Percentiles rank a stretch among this genome's conserved stretches.
Conservation (phyloP, 2,888 invertebrate genomes). For the Nemotelus nigrinus region DNA sequence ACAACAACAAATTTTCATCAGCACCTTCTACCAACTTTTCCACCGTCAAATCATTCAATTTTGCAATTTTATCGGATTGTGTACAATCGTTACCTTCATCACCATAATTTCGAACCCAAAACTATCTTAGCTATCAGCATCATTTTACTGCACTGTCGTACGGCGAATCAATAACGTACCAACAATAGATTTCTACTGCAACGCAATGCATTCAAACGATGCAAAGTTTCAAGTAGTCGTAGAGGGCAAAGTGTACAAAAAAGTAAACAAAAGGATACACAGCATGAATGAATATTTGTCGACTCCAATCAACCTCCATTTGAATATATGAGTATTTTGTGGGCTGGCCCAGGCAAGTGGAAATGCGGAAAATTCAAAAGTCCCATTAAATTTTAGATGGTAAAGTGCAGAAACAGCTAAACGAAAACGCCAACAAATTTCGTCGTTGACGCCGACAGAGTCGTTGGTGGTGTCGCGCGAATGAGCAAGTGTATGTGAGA, state of each 20-base stretch:
- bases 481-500: slow-evolving; percentile 21
- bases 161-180: slow-evolving; percentile 10
- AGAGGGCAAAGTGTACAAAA: background rate
- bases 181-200: slow-evolving; percentile 15
- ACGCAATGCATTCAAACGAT: slow-evolving; percentile 14
- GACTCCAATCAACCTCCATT: slow-evolving; percentile 43
- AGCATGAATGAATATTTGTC: slow-evolving; percentile 41
- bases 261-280: background rate
- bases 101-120: too few species aligned
- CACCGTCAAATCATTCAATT: too few species aligned
- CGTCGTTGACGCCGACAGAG: background rate
- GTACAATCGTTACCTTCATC: too few species aligned
- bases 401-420: slow-evolving; percentile 41
- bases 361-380: slow-evolving; percentile 41
- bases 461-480: background rate
- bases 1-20: too few species aligned
- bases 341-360: slow-evolving; percentile 18
- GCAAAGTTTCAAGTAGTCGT: slow-evolving; percentile 11
- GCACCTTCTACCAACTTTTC: too few species aligned
- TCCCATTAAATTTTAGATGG: slow-evolving; percentile 32
- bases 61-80: too few species aligned
- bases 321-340: slow-evolving; percentile 40
- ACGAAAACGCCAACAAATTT: slow-evolving; percentile 39
- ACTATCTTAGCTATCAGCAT: too few species aligned
- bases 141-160: too few species aligned